Percentiles rank a stretch among this genome's conserved stretches.
Evolutionary conservation across 2,797 vertebrate species (phyloP).

Genomic region (Helarctos malayanus): DNA sequence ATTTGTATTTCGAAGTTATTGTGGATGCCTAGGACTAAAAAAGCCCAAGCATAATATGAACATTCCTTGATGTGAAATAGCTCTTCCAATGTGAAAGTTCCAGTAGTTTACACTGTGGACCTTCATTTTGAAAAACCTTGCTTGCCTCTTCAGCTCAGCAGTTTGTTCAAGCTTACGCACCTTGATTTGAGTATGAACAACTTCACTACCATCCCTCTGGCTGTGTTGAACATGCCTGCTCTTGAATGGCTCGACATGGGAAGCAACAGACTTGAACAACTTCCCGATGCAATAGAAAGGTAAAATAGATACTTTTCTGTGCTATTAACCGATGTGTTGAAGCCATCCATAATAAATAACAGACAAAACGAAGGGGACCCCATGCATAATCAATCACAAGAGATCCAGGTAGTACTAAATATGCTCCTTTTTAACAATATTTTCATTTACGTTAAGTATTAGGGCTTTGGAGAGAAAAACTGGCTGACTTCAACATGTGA

Average conservation of each 20-base stretch:
- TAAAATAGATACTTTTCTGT: slow-evolving; percentile 76
- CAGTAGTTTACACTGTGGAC: background rate
- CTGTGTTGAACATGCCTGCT: slow-evolving; percentile 92
- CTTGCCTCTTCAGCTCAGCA: slow-evolving; percentile 90
- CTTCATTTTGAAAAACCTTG: background rate
- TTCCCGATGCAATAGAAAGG: slow-evolving; percentile 95
- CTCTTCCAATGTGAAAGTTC: background rate
- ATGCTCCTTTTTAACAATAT: background rate
- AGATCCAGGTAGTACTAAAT: background rate
- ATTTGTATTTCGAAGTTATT: background rate
- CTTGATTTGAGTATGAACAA: slow-evolving; percentile 97
- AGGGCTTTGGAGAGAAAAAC: background rate
- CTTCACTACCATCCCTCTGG: slow-evolving; percentile 92
- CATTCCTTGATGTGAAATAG: background rate
- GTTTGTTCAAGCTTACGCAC: slow-evolving; percentile 93
- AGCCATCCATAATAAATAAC: background rate
- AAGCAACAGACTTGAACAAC: slow-evolving; percentile 92
- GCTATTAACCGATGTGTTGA: background rate
- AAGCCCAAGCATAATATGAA: background rate
- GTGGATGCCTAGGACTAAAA: background rate
- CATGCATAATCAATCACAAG: background rate
- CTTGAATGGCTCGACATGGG: slow-evolving; percentile 98
- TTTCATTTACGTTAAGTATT: slow-evolving; percentile 40
- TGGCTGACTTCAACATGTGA: background rate
- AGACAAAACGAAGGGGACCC: background rate